These are phyloP conservation scores for Drosophila sturtevanti DNA, from an alignment of 1,140 invertebrate genomes.

Conservation along the genomic window DNA sequence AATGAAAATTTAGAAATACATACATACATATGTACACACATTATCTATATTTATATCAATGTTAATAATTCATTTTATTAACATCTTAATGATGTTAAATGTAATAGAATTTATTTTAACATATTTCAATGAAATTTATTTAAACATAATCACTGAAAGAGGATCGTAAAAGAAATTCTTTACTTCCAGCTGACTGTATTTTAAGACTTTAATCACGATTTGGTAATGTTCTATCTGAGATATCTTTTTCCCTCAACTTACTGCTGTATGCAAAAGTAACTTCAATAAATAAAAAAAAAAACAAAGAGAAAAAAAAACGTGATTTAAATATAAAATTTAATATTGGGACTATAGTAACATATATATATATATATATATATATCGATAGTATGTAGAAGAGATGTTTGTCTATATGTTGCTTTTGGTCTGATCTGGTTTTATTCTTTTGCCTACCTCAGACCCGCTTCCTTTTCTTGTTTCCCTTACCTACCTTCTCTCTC, in stretches of 20 bases:
- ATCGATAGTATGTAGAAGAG: slow-evolving; percentile 29
- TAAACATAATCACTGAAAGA: too few species aligned
- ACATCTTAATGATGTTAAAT: too few species aligned
- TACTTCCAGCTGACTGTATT: slow-evolving; percentile 1
- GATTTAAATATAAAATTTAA: slow-evolving; percentile 79
- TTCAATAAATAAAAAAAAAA: slow-evolving; percentile 18
- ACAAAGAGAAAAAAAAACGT: slow-evolving; percentile 54
- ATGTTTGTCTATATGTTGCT: neutral
- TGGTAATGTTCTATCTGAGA: slow-evolving; percentile 10
- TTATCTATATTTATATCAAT: slow-evolving; percentile 10
- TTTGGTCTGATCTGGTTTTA: slow-evolving; percentile 17
- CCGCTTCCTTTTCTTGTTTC: neutral
- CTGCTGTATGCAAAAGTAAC: slow-evolving; percentile 60
- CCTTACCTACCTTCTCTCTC: neutral
- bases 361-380: slow-evolving; percentile 1
- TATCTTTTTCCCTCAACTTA: slow-evolving; percentile 11
- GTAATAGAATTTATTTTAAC: too few species aligned
- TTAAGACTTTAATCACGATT: slow-evolving; percentile 62
- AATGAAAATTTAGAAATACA: slow-evolving; percentile 2
- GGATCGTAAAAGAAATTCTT: too few species aligned
- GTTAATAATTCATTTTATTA: too few species aligned
- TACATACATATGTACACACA: neutral
- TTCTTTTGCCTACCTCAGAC: neutral
- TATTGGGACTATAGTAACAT: slow-evolving; percentile 64
- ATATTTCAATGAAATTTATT: too few species aligned